Evolutionary conservation across 2,113 vertebrate species (phyloP).

Genomic region (Heloderma charlesbogerti): DNA sequence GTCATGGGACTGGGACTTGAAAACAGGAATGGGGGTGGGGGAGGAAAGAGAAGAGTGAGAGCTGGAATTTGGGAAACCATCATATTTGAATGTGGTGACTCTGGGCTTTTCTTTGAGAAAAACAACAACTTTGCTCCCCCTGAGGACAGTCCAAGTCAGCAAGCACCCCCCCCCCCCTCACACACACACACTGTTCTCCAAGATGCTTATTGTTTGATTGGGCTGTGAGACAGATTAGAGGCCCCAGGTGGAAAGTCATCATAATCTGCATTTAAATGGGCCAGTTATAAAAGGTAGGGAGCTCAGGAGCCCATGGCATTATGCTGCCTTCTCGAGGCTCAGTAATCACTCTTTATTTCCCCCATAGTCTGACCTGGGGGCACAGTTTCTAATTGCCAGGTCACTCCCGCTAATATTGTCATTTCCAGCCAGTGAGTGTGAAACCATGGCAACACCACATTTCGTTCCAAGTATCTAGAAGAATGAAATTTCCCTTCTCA

Average conservation of each 20-base stretch:
- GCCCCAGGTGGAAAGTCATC: slow-evolving; percentile 72
- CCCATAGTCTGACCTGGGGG: slow-evolving; percentile 71
- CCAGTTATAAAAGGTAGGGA: slow-evolving; percentile 63
- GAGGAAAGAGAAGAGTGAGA: background rate
- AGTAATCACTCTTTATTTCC: slow-evolving; percentile 71
- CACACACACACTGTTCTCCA: slow-evolving; percentile 46
- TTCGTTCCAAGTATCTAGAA: slow-evolving; percentile 59
- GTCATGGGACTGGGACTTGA: background rate
- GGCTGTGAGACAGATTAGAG: slow-evolving; percentile 70
- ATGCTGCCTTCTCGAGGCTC: slow-evolving; percentile 74
- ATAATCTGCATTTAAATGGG: slow-evolving; percentile 66
- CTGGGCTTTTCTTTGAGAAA: slow-evolving; percentile 53
- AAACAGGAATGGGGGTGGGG: background rate
- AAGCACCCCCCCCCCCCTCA: slow-evolving; percentile 24
- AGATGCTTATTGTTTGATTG: slow-evolving; percentile 63
- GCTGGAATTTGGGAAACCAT: slow-evolving; percentile 45
- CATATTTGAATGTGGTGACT: slow-evolving; percentile 19
- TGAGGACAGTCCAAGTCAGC: slow-evolving; percentile 22
- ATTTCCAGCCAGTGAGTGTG: slow-evolving; percentile 75
- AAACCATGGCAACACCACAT: slow-evolving; percentile 61
- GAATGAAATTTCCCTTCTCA: slow-evolving; percentile 68
- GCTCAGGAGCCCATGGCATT: slow-evolving; percentile 65
- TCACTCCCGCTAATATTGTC: slow-evolving; percentile 67
- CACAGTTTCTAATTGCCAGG: slow-evolving; percentile 73
- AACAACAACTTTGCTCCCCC: slow-evolving; percentile 16